Evolutionary conservation across 2,113 vertebrate genomes (phyloP).

Genomic region (Dinomys branickii): DNA sequence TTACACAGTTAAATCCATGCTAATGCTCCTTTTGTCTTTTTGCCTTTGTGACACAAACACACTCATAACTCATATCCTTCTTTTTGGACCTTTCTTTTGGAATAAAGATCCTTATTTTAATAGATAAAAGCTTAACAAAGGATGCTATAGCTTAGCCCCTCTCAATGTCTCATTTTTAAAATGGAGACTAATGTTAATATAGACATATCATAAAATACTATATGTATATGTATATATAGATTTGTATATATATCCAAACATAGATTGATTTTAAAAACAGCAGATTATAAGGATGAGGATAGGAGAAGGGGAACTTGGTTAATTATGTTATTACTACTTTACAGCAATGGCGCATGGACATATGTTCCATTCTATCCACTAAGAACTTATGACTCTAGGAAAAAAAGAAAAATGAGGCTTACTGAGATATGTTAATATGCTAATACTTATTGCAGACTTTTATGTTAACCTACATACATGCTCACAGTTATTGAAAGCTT

Average conservation of each 20-base stretch:
- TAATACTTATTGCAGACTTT: neutral
- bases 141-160: neutral
- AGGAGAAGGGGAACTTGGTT: neutral
- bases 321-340: neutral
- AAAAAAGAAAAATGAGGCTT: neutral
- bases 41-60: neutral
- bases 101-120: neutral
- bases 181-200: conserved; percentile 21
- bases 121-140: conserved; percentile 22
- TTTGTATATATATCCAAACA: neutral
- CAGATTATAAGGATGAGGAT: neutral
- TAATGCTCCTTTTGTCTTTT: neutral
- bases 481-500: conserved; percentile 4
- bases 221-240: neutral
- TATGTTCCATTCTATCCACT: neutral
- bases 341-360: conserved; percentile 18
- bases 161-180: neutral
- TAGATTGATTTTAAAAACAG: conserved; percentile 44
- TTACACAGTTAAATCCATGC: neutral
- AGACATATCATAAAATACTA: conserved; percentile 9
- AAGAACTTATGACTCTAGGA: neutral
- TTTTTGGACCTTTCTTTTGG: conserved; percentile 29
- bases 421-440: neutral
- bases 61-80: neutral
- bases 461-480: neutral